Evolutionary conservation across 2,797 vertebrate species (phyloP), one percentile per base, ranked within the genome.

Genomic region (Nyctalus aviator): DNA sequence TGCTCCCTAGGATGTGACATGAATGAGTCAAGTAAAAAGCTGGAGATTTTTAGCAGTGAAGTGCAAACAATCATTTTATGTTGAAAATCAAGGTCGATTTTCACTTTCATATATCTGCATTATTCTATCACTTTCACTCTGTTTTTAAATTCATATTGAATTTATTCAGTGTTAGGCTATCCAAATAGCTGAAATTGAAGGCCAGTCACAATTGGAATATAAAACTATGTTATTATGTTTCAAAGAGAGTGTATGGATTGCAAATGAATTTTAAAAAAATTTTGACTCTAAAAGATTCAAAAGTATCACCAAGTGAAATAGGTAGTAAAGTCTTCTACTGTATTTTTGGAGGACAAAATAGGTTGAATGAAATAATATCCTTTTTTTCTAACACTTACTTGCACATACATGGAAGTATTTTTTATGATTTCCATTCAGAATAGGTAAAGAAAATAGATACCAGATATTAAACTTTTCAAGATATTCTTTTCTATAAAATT

Each of bases 31-130:
- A 96, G 57, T 85, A 87, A 95, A 96, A 96, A 95, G 25, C 84
- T 64, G 30, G 18, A 85, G 50, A 77, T 95, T 96, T 97, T 97
- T 97, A 97, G 94, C 97, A 97, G 97, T 97, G 96, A 96, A 98
- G 97, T 97, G 97, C 96, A 97, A 98, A 98, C 98, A 97, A 96
- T 98, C 98, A 97, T 97, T 97, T 97, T 98, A 97, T 98, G 95
- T 96, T 97, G 97, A 95, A 97, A 97, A 98, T 98, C 98, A 98
- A 99, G 98, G 98, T 99, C 98, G 96, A 98, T 97, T 88, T 86
- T 96, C n/a, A 89, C 50, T 92, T 96, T 84, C 64, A 94, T 96
- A 86, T 81, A 92, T 91, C 83, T 93, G 93, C 94, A 95, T 94
- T 97, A 81, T 66, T 88, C 88, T 88, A 4, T 59, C 32, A 91